Evolutionary conservation across 2,797 vertebrate genomes (phyloP).

Genomic region (Telmatherina bonti): DNA sequence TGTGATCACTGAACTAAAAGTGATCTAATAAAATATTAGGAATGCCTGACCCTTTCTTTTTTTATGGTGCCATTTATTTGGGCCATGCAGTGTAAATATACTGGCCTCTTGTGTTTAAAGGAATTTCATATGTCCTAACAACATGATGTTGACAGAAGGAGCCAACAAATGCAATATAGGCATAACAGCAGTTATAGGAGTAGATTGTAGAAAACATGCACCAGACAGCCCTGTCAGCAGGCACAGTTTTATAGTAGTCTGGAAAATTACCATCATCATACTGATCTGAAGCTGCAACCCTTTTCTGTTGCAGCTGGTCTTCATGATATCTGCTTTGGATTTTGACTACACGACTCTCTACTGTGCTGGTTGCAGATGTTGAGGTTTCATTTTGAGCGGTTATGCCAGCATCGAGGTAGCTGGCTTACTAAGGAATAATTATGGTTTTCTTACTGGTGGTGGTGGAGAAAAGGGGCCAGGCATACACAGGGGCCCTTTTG

Average conservation of each 20-base stretch:
- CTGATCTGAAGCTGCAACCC: conserved; percentile 41
- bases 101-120: background rate
- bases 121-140: conserved; percentile 12
- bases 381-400: conserved; percentile 57
- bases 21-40: too few relatives aligned
- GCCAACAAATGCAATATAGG: background rate
- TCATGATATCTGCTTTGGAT: conserved; percentile 26
- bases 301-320: conserved; percentile 46
- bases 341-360: conserved; percentile 42
- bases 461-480: conserved; percentile 35
- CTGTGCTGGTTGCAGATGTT: conserved; percentile 60
- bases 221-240: conserved; percentile 71
- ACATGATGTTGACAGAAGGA: conserved; percentile 10
- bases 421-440: conserved; percentile 60
- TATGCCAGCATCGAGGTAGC: conserved; percentile 45
- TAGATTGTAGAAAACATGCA: conserved; percentile 45
- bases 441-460: conserved; percentile 65
- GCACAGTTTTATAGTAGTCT: conserved; percentile 59
- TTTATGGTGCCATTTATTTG: too few relatives aligned
- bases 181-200: conserved; percentile 39
- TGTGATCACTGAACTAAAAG: too few relatives aligned
- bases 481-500: conserved; percentile 32
- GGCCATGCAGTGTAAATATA: too few relatives aligned
- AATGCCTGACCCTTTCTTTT: too few relatives aligned
- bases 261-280: conserved; percentile 72